Evolutionary conservation across 2,797 vertebrate genomes (phyloP), one percentile per base, ranked within the genome.

Genomic region (Anabas testudineus): DNA sequence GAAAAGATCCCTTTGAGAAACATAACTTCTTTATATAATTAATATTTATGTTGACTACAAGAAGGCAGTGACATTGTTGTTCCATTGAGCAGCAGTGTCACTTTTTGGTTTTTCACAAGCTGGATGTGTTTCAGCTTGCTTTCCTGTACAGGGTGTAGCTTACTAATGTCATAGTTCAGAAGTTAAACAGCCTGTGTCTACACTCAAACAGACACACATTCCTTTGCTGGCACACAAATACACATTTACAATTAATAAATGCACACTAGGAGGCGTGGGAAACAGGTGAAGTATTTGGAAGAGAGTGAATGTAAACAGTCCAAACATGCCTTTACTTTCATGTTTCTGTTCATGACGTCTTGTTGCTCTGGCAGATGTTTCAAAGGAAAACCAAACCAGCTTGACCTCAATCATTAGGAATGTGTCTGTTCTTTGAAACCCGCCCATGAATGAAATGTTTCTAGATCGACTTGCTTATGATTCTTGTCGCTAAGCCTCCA

Each of bases 61-160:
- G 43, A 22, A 26, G 48, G n/a, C 28, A 26, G 3, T 26, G 13
- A 3, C n/a, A 42, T n/a, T 43, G 16, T 8, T 15, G 16, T 3
- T 37, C 26, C 34, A n/a, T 30, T 53, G 8, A 74, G 37, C 59
- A 41, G 16, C 21, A 21, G 18, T 67, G 62, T 67, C 67, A 45
- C 59, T 4, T 42, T 18, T 8, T 32, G n/a, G n/a, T n/a, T n/a
- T n/a, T n/a, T n/a, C 59, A 30, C 61, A 60, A 2, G 13, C 21
- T 61, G 68, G 66, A 82, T 75, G 49, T 82, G 86, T 79, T 60
- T 67, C 48, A 49, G 51, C 80, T 70, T 81, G 84, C 86, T 80
- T 77, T 71, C 45, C 37, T 60, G 46, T 42, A 15, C n/a, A 67
- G 83, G 86, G 73, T 82, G 80, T 71, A 76, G 59, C 81, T 59